Conservation (phyloP, 35 echinoderm and acorn worm genomes). For the Heliocidaris erythrogramma region DNA sequence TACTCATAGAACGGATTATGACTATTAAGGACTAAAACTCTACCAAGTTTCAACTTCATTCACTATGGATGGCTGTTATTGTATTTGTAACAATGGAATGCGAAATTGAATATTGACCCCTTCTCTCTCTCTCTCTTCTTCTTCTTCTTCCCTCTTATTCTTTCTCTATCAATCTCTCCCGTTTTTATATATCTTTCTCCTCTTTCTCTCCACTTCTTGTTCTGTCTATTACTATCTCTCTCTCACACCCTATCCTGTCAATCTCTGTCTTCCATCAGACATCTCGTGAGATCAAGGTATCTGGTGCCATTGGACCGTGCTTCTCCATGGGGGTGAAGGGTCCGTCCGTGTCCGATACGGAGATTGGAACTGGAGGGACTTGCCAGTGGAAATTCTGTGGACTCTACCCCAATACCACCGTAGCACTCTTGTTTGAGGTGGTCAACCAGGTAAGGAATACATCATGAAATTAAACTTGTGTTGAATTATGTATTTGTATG, state of each 20-base stretch:
- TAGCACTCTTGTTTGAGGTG: constrained; percentile 93
- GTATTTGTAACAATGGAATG: no score
- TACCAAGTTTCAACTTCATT: no score
- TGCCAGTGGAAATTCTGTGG: constrained; percentile 97
- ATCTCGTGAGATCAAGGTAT: constrained; percentile 91
- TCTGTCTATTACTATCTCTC: not conserved
- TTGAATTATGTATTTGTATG: not conserved
- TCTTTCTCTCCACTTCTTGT: not conserved
- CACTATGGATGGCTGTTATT: no score
- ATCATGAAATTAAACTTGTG: not conserved
- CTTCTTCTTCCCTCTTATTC: not conserved
- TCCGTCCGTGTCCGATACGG: constrained; percentile 85
- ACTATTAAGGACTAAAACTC: no score
- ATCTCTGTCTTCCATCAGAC: constrained; percentile 56
- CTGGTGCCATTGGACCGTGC: constrained; percentile 92
- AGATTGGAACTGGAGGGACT: constrained; percentile 95
- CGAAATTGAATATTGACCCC: no score
- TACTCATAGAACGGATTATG: no score
- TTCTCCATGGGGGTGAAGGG: constrained; percentile 81
- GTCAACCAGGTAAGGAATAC: constrained; percentile 90
- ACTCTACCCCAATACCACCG: constrained; percentile 89
- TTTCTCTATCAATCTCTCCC: not conserved
- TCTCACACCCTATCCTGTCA: not conserved
- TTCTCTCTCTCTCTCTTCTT: not conserved
- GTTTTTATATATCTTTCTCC: not conserved